These are phyloP conservation scores for Platerodrilus igneus DNA, from an alignment of 2,888 invertebrate genomes.

Conservation along the genomic window DNA sequence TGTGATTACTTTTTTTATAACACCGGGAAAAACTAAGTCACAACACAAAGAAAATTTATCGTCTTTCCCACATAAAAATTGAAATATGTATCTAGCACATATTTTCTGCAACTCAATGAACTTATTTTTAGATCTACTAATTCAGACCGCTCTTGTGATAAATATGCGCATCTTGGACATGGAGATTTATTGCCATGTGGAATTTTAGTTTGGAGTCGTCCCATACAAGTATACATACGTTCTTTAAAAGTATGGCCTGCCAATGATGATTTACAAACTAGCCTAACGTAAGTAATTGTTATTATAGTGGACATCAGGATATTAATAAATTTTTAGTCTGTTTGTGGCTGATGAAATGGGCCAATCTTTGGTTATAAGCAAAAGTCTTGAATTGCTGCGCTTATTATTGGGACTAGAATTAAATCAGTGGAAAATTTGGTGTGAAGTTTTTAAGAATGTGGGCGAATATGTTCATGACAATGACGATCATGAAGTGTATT, in stretches of 20 bases:
- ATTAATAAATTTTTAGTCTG: constrained; percentile 8
- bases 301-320: too few relatives aligned
- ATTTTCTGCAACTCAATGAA: too few relatives aligned
- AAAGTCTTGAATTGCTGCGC: constrained; percentile 10
- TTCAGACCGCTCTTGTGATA: constrained; percentile 5
- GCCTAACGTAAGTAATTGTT: constrained; percentile 14
- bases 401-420: constrained; percentile 9
- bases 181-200: constrained; percentile 14
- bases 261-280: constrained; percentile 1
- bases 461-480: constrained; percentile 10
- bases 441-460: constrained; percentile 11
- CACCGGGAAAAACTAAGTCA: too few relatives aligned
- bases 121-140: constrained; percentile 8
- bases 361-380: constrained; percentile 14
- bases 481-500: too few relatives aligned
- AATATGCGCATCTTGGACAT: constrained; percentile 12
- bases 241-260: constrained; percentile 8
- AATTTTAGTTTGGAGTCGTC: constrained; percentile 10
- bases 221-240: constrained; percentile 8
- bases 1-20: too few relatives aligned
- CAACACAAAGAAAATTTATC: too few relatives aligned
- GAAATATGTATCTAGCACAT: too few relatives aligned
- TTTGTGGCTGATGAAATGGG: constrained; percentile 15
- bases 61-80: too few relatives aligned
- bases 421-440: constrained; percentile 14